Conservation (phyloP, 1,140 invertebrate genomes). For the Centruroides sculpturatus region DNA sequence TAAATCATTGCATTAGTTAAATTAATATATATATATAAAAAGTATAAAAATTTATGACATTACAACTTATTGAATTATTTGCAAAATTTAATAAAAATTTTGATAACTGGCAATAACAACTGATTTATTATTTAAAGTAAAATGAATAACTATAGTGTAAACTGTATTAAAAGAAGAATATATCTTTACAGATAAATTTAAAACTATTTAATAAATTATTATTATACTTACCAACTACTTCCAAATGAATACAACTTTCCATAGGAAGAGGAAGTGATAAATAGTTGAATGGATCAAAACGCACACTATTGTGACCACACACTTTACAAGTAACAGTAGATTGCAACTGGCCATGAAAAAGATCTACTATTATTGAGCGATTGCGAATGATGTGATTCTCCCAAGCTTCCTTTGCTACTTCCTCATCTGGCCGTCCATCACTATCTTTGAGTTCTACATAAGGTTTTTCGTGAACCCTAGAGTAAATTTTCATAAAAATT, state of each 20-base stretch:
- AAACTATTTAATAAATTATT: too few relatives aligned
- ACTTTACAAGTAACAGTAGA: slow-evolving; percentile 63
- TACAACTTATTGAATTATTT: too few relatives aligned
- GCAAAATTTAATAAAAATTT: too few relatives aligned
- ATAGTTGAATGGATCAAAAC: slow-evolving; percentile 79
- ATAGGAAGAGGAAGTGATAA: slow-evolving; percentile 70
- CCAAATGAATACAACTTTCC: slow-evolving; percentile 54
- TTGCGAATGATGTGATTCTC: slow-evolving; percentile 59
- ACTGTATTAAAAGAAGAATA: too few relatives aligned
- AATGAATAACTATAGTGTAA: too few relatives aligned
- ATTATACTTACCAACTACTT: slow-evolving; percentile 45
- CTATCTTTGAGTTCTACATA: slow-evolving; percentile 62
- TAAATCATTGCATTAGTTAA: too few relatives aligned
- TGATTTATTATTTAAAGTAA: too few relatives aligned
- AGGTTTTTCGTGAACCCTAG: slow-evolving; percentile 41
- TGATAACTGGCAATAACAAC: too few relatives aligned
- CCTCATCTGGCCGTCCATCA: slow-evolving; percentile 55
- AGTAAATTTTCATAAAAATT: not conserved
- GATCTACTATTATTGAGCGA: slow-evolving; percentile 70
- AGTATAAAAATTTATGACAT: too few relatives aligned
- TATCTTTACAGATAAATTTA: too few relatives aligned
- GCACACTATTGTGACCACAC: slow-evolving; percentile 61
- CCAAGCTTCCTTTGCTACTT: slow-evolving; percentile 67
- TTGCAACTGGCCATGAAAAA: slow-evolving; percentile 81
- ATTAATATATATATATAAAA: too few relatives aligned